Base-by-base conservation (phyloP, 2,797 vertebrate genomes). In the Chelidonichthys spinosus region DNA sequence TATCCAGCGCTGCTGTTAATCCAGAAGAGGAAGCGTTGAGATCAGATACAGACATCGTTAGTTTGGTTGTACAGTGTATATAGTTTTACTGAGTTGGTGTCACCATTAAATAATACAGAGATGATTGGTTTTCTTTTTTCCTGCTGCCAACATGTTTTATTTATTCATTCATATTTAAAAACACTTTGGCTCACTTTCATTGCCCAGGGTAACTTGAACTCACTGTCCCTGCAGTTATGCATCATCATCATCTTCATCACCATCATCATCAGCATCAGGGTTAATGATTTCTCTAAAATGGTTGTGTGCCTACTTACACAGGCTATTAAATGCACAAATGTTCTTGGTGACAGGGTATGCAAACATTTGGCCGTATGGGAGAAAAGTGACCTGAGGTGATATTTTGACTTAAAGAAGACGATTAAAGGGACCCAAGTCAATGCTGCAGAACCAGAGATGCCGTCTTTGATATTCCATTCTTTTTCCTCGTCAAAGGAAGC, bases 31-130 rank as follows among this genome's bases (percentile, higher is more conserved):
- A 68, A 32, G 13, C 40, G 47, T 49, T 25, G 37, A 61, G 61
- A 78, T 80, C 44, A 61, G 62, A 78, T 60, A 58, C 33, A 25
- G 25, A 25, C 25, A 25, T 25, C 25, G 7, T 33, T 25, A 47
- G 15, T n/a, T 69, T 56, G 11, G n/a, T 17, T 63, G 40, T 36
- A 47, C 39, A 40, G 11, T 18, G 2, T 13, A 50, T 5, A 11
- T 11, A 35, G 47, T n/a, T 54, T 68, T 13, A 18, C 13, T 15
- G 8, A 60, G 39, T 3, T 18, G n/a, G 25, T 61, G n/a, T 39
- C 32, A 42, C 3, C 4, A 36, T 15, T 43, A 8, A 61, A n/a
- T 50, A n/a, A 50, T 18, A 49, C 17, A n/a, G 46, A 9, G 44
- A 46, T 47, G 7, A 3, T 50, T 5, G 25, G 25, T 25, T 25